Percentiles rank a stretch among this genome's conserved stretches.
Conservation (phyloP, 1,140 invertebrate species). For the Achatina immaculata region DNA sequence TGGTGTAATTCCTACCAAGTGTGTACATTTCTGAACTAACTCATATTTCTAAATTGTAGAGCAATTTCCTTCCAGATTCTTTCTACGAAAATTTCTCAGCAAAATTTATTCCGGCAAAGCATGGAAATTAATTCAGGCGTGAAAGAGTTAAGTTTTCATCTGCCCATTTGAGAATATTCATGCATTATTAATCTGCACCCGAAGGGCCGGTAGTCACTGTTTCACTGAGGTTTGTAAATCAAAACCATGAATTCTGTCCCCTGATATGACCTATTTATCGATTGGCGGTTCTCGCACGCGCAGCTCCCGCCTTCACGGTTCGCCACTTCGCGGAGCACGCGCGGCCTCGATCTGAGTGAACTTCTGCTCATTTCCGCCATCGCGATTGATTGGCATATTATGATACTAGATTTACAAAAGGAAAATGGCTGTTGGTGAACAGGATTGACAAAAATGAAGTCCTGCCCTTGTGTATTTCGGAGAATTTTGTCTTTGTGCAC, state of each 20-base stretch:
- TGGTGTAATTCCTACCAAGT: no score
- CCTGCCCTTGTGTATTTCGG: slow-evolving; percentile 39
- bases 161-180: no score
- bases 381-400: slow-evolving; percentile 54
- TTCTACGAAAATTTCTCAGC: no score
- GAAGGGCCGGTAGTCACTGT: background rate
- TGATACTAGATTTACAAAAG: slow-evolving; percentile 46
- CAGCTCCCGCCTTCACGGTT: slow-evolving; percentile 11
- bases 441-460: slow-evolving; percentile 39
- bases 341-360: slow-evolving; percentile 48
- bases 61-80: no score
- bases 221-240: no score
- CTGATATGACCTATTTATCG: slow-evolving; percentile 3
- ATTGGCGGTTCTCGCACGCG: slow-evolving; percentile 33
- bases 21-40: no score
- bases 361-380: slow-evolving; percentile 52
- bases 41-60: no score
- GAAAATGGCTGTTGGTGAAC: slow-evolving; percentile 46
- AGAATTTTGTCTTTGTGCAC: slow-evolving; percentile 29
- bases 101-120: no score
- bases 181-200: no score
- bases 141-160: no score
- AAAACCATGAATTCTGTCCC: background rate
- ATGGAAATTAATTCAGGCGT: no score
- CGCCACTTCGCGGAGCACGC: slow-evolving; percentile 47